Evolutionary conservation across 2,888 invertebrate species (phyloP).

Genomic region (Emmelina monodactyla): DNA sequence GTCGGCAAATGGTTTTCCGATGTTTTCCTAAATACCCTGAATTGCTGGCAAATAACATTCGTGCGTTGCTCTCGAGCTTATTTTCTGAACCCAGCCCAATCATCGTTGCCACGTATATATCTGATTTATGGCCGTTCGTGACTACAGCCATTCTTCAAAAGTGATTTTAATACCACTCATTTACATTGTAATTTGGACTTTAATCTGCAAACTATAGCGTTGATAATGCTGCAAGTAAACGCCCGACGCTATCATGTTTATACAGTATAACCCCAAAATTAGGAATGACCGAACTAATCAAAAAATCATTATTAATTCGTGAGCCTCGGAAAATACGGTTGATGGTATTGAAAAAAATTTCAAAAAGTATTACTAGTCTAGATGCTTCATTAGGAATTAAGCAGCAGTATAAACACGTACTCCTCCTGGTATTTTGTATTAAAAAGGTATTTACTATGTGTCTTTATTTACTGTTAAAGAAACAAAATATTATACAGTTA

Average conservation of each 20-base stretch:
- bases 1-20: no score
- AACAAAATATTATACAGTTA: no score
- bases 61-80: no score
- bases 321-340: neutral
- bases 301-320: slow-evolving; percentile 39
- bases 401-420: no score
- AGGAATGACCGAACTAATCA: slow-evolving; percentile 50
- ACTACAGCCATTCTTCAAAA: slow-evolving; percentile 46
- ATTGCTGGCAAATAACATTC: no score
- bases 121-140: slow-evolving; percentile 53
- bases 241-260: slow-evolving; percentile 45
- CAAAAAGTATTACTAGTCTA: no score
- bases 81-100: slow-evolving; percentile 20
- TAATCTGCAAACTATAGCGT: slow-evolving; percentile 24
- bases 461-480: no score
- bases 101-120: slow-evolving; percentile 43
- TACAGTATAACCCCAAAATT: slow-evolving; percentile 44
- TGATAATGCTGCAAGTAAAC: slow-evolving; percentile 22
- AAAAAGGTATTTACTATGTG: no score
- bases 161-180: slow-evolving; percentile 42
- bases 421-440: no score
- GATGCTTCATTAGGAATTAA: no score
- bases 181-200: slow-evolving; percentile 29
- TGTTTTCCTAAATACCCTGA: no score
- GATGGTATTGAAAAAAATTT: neutral